These are phyloP conservation scores for Dasypolia templi DNA, from an alignment of 2,888 invertebrate genomes.

Conservation along the genomic window DNA sequence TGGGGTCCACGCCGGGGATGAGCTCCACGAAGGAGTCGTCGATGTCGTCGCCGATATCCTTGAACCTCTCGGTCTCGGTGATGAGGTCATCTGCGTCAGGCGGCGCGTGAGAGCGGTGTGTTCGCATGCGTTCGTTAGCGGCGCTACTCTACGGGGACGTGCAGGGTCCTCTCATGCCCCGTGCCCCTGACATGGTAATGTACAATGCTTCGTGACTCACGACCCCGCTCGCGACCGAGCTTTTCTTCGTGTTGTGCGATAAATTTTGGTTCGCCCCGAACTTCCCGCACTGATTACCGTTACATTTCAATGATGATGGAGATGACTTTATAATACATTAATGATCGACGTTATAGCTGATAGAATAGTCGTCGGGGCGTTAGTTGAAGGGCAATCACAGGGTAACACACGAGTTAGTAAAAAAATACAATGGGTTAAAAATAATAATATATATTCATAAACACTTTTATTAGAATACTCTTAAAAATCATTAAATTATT, in stretches of 20 bases:
- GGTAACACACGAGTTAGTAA: slow-evolving; percentile 86
- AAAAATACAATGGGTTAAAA: slow-evolving; percentile 88
- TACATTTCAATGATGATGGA: slow-evolving; percentile 64
- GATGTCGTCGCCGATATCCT: slow-evolving; percentile 97
- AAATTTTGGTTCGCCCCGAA: slow-evolving; percentile 69
- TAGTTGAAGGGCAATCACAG: slow-evolving; percentile 73
- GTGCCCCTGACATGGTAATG: slow-evolving; percentile 76
- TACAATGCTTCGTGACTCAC: slow-evolving; percentile 64
- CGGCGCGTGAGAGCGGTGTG: slow-evolving; percentile 71
- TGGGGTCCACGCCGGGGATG: slow-evolving; percentile 91
- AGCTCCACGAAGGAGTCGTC: slow-evolving; percentile 97
- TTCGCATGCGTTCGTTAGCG: slow-evolving; percentile 73
- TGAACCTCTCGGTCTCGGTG: slow-evolving; percentile 97
- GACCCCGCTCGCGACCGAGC: slow-evolving; percentile 51
- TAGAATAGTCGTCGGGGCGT: slow-evolving; percentile 83
- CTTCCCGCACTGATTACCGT: slow-evolving; percentile 55
- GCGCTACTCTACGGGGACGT: slow-evolving; percentile 75
- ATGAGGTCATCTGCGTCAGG: slow-evolving; percentile 95
- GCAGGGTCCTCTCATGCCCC: slow-evolving; percentile 78
- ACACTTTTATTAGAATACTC: slow-evolving; percentile 91
- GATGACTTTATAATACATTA: slow-evolving; percentile 66
- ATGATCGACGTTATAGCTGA: slow-evolving; percentile 83
- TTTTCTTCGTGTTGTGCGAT: slow-evolving; percentile 49
- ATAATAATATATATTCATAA: slow-evolving; percentile 91
- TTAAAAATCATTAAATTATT: slow-evolving; percentile 90